These are phyloP conservation scores for Pelusios castaneus DNA, from an alignment of 2,113 vertebrate genomes.

Conservation along the genomic window DNA sequence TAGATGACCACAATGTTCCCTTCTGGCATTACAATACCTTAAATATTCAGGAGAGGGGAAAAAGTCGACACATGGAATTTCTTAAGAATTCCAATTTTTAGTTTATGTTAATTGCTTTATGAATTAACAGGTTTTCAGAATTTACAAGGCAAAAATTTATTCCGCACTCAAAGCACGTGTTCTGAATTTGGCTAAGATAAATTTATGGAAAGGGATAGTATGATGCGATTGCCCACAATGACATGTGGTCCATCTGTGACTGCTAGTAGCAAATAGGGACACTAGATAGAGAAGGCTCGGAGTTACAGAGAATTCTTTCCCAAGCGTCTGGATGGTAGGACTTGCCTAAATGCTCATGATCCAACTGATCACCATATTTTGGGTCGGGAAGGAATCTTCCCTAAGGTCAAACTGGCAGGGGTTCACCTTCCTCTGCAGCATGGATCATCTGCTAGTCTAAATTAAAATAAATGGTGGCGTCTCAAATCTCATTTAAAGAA, in stretches of 20 bases:
- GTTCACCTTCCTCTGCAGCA: too few species aligned
- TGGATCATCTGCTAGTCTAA: neutral
- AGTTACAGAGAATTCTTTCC: neutral
- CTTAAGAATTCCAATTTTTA: neutral
- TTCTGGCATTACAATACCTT: neutral
- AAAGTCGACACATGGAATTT: neutral
- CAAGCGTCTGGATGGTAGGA: neutral
- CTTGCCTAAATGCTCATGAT: neutral
- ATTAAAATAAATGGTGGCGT: neutral
- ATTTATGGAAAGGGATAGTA: neutral
- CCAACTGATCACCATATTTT: too few species aligned
- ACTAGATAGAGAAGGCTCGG: neutral
- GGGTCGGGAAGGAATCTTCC: neutral
- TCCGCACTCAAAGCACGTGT: neutral
- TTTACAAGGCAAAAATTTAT: neutral
- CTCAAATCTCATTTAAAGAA: neutral
- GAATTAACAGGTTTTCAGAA: neutral
- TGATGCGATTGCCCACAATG: neutral
- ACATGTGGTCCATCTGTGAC: neutral
- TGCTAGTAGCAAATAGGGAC: neutral
- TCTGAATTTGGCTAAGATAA: neutral
- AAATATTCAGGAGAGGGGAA: neutral
- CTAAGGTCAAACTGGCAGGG: neutral
- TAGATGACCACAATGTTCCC: neutral
- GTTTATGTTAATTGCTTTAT: neutral